Evolutionary conservation across 37 sponge, comb jelly and placozoan species (phyloP), one percentile per base, ranked within the genome.

Genomic region (Beroe forskalii): DNA sequence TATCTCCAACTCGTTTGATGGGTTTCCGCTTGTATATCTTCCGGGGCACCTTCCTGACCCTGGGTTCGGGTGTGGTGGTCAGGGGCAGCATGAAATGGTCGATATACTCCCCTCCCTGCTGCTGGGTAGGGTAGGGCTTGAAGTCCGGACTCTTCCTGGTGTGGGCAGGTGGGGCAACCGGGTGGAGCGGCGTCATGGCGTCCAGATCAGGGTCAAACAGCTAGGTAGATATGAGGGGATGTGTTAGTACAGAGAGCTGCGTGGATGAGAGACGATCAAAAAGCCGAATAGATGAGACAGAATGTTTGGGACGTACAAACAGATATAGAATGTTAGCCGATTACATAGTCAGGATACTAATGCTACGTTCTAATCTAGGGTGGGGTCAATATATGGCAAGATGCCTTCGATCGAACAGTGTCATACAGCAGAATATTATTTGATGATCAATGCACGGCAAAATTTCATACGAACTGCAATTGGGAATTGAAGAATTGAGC

Each of bases 161-260:
- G 22, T 80, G 86, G 12, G 55, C n/a, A 0, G 48, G 27, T 69
- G 72, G 38, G 38, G 72, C 32, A 2, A 35, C 38, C 0, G 44
- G 55, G 30, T 38, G 86, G 55, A 44, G 44, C 0, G 44, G 23
- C 25, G 28, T 80, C 25, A n/a, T 42, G 20, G 86, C 38, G 40
- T 80, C 86, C 55, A 80, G 23, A 43, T 80, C 86, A 9, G 86
- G 86, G 30, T 80, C 86, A 30, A 80, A 80, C 20, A 80, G 23
- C 86, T 80, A 48, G 12, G 55, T n/a, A n/a, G n/a, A n/a, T n/a
- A n/a, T 9, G 60, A 17, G 17, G 60, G 17, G 60, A 19, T 20
- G 17, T 55, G 9, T 9, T 55, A 55, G 17, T 20, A 55, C 60
- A 55, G 14, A 17, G 14, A 55, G 60, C 17, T 55, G n/a, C n/a